These are phyloP conservation scores for Empidonax traillii DNA, from an alignment of 2,113 vertebrate genomes.

Conservation along the genomic window DNA sequence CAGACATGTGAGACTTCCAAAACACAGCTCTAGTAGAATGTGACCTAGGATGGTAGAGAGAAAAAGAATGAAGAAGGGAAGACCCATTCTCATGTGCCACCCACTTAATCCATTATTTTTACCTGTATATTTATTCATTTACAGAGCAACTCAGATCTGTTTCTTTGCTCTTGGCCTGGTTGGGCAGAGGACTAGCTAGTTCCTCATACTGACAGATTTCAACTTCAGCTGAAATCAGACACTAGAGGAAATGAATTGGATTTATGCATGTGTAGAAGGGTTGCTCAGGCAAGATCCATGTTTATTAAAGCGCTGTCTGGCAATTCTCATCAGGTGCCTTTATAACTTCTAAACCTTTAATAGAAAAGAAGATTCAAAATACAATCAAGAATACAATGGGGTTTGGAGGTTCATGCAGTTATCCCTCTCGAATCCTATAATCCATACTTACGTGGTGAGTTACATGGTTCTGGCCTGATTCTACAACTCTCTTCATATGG, in stretches of 20 bases:
- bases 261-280: not conserved
- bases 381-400: not conserved
- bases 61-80: not conserved
- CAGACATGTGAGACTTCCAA: not conserved
- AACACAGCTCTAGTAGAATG: not conserved
- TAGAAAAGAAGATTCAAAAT: slow-evolving; percentile 7
- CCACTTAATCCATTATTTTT: not conserved
- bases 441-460: not conserved
- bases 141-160: not conserved
- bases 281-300: not conserved
- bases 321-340: not conserved
- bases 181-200: not conserved
- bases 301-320: slow-evolving; percentile 25
- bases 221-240: slow-evolving; percentile 2
- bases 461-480: not conserved
- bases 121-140: not conserved
- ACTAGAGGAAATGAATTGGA: slow-evolving; percentile 9
- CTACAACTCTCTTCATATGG: not conserved
- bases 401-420: not conserved
- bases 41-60: not conserved
- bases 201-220: not conserved
- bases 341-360: not conserved
- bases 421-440: not conserved
- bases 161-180: not conserved
- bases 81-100: not conserved